Conservation (phyloP, 2,113 vertebrate genomes). For the Ochotona curzoniae region DNA sequence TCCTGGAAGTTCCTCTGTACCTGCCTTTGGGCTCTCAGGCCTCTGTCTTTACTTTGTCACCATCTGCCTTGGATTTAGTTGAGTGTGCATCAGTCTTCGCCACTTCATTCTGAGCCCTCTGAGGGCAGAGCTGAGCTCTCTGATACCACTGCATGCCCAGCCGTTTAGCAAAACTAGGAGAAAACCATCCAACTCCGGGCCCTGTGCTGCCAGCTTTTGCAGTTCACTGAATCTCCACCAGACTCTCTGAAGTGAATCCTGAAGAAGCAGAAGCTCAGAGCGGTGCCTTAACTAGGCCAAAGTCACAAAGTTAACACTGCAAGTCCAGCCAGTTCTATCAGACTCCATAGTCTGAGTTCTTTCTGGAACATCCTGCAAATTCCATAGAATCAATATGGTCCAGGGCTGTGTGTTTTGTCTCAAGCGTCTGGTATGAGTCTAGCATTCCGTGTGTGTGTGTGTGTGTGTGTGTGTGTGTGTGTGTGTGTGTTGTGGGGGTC, state of each 20-base stretch:
- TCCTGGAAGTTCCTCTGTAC: background rate
- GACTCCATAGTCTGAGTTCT: background rate
- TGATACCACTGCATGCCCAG: background rate
- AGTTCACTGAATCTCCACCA: background rate
- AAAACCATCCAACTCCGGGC: background rate
- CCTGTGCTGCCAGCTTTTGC: background rate
- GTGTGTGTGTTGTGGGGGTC: too few relatives aligned
- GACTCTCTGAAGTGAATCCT: background rate
- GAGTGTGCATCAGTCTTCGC: background rate
- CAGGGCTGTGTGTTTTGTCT: background rate
- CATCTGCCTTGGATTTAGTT: conserved; percentile 29
- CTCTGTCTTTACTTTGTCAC: background rate
- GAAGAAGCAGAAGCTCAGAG: conserved; percentile 22
- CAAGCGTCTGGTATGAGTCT: background rate
- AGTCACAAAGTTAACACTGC: background rate
- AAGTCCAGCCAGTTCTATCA: background rate
- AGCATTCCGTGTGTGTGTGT: background rate
- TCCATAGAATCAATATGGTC: background rate
- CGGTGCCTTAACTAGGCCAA: background rate
- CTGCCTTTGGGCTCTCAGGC: background rate
- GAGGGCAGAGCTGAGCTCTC: background rate
- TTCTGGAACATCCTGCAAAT: background rate
- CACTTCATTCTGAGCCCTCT: background rate
- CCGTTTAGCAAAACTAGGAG: background rate
- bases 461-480: too few relatives aligned